Evolutionary conservation across 1,140 invertebrate genomes (phyloP).

Genomic region (Galleria mellonella): DNA sequence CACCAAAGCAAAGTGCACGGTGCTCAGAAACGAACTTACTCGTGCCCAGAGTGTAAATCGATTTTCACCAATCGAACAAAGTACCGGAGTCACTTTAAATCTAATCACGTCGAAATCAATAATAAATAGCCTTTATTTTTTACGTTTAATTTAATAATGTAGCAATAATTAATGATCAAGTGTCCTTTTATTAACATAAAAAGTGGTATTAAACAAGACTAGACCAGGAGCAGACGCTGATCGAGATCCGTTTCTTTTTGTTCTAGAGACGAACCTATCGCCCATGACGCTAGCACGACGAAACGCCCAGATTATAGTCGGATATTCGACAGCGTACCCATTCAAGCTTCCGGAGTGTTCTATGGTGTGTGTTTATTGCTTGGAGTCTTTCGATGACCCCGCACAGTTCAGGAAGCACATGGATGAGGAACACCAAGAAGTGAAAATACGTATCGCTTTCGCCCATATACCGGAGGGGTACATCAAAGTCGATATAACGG

Average conservation of each 20-base stretch:
- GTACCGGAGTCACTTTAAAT: conserved; percentile 35
- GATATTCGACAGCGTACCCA: conserved; percentile 48
- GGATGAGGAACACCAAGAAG: conserved; percentile 25
- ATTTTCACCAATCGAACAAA: conserved; percentile 29
- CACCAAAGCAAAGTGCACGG: conserved; percentile 34
- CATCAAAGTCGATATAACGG: conserved; percentile 48
- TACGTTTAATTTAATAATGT: too few relatives aligned
- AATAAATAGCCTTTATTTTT: conserved; percentile 30
- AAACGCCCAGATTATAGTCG: conserved; percentile 52
- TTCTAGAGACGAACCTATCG: conserved; percentile 42
- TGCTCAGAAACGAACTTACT: conserved; percentile 23
- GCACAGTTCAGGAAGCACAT: conserved; percentile 36
- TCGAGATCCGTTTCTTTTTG: conserved; percentile 42
- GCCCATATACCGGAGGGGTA: conserved; percentile 34
- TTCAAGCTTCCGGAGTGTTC: conserved; percentile 41
- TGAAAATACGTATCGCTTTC: conserved; percentile 42
- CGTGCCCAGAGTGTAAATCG: conserved; percentile 33
- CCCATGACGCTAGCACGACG: conserved; percentile 36
- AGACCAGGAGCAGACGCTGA: conserved; percentile 8
- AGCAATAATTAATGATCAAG: too few relatives aligned
- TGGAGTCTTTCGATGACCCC: conserved; percentile 40
- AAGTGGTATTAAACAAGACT: conserved; percentile 29
- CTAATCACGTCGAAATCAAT: conserved; percentile 31
- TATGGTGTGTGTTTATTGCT: conserved; percentile 54
- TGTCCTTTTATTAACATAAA: too few relatives aligned